Base-by-base conservation (phyloP, 2,797 vertebrate genomes). In the Sebastes matsubarae region DNA sequence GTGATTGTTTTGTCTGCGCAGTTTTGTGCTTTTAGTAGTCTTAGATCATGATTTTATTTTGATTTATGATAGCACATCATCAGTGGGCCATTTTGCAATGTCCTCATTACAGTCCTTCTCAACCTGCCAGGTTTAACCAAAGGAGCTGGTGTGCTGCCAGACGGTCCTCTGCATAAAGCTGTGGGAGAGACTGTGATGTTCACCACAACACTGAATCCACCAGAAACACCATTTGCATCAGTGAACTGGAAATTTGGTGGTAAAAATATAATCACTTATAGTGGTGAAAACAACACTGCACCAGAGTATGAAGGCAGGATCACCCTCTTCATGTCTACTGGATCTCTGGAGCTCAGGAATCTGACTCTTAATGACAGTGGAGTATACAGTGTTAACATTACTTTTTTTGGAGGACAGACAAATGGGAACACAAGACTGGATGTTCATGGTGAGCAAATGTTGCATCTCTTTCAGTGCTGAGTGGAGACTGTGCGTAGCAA, bases 111-210 rank as follows among this genome's bases (percentile, higher is more conserved):
- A 59, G 38, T 34, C 5, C 4, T 9, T 34, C n/a, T 76, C 22
- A 16, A 42, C 20, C 54, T 71, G 16, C 13, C 70, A 94, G 93
- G 90, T 85, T 79, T 85, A 8, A 79, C 68, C 32, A n/a, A 61
- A 29, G 90, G 82, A 85, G 10, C 0, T 6, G 84, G 79, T 27
- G 18, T 88, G 25, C 72, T 92, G 38, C 90, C 86, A 63, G 68
- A 86, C 10, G 74, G 0, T 77, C 38, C 0, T 70, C 60, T 85
- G 74, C 7, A 5, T 50, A 58, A n/a, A 79, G 4, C 61, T 57
- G 77, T 89, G 3, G 86, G 81, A 81, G 67, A 1, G 1, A 77
- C 1, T 0, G 85, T 64, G 60, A 77, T 5, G 6, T 89, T 94
- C 57, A 77, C 0, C 7, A 82, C 86, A 63, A 69, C 36, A 25